A percentile compares a stretch with the other conserved stretches of the same genome.
Evolutionary conservation across 2,113 vertebrate genomes (phyloP).

Genomic region (Paradisaea rubra): DNA sequence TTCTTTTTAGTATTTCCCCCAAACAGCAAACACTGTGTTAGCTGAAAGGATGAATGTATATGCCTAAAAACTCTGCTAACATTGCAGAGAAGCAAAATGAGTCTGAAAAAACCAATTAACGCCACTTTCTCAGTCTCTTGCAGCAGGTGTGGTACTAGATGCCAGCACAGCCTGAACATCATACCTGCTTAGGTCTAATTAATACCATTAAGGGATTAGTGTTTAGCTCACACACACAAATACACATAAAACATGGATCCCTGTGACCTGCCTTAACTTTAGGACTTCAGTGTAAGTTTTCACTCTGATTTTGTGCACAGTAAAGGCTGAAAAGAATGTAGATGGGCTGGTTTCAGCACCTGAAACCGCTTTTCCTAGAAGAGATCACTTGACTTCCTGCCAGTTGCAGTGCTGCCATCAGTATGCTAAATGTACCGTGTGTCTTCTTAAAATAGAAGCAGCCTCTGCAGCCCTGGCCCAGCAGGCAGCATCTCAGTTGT

Average conservation of each 20-base stretch:
- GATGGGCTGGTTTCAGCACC: background rate
- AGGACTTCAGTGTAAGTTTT: background rate
- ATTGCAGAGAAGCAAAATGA: background rate
- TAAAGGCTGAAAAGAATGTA: background rate
- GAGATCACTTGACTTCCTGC: background rate
- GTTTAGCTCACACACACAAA: background rate
- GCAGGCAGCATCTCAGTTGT: background rate
- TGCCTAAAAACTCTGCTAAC: background rate
- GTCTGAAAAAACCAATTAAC: background rate
- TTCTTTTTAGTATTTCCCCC: background rate
- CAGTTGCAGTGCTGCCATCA: background rate
- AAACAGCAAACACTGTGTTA: background rate
- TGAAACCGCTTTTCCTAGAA: background rate
- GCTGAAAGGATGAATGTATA: background rate
- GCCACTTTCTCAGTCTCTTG: background rate
- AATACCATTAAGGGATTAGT: background rate
- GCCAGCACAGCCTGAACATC: background rate
- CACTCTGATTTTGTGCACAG: background rate
- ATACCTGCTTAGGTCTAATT: background rate
- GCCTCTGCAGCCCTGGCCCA: background rate
- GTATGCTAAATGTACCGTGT: background rate
- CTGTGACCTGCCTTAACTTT: background rate
- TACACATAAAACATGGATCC: background rate
- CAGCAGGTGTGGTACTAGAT: background rate
- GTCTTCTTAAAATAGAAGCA: conserved; percentile 28